These are phyloP conservation scores for Drosophila pseudoobscura DNA, from an alignment of 1,140 invertebrate genomes.

Conservation along the genomic window DNA sequence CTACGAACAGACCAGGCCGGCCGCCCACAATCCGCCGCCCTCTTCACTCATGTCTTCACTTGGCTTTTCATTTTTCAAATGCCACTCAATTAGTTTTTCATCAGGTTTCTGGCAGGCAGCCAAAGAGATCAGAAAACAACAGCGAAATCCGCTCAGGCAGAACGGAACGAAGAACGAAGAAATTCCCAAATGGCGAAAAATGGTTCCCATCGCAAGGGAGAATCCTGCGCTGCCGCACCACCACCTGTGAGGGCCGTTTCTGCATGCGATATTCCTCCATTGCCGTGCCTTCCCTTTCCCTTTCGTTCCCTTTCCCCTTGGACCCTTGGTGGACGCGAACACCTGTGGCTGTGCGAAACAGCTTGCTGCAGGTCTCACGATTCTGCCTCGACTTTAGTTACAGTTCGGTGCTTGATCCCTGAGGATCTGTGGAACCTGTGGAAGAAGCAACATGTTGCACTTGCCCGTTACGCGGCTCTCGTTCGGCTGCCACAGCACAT, in stretches of 20 bases:
- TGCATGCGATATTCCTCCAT: slow-evolving; percentile 34
- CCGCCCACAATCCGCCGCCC: slow-evolving; percentile 14
- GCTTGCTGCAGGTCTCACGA: not conserved
- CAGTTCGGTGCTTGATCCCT: slow-evolving; percentile 58
- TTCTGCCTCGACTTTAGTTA: slow-evolving; percentile 41
- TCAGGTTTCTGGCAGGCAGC: slow-evolving; percentile 56
- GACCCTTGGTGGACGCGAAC: slow-evolving; percentile 14
- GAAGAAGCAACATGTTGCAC: slow-evolving; percentile 52
- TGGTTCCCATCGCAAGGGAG: slow-evolving; percentile 1
- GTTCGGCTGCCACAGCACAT: slow-evolving; percentile 15
- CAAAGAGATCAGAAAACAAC: slow-evolving; percentile 32
- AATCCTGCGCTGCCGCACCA: not conserved
- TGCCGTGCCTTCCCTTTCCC: slow-evolving; percentile 6
- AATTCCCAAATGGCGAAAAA: slow-evolving; percentile 42
- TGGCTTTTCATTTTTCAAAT: slow-evolving; percentile 48
- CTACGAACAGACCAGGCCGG: not conserved
- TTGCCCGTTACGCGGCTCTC: slow-evolving; percentile 34
- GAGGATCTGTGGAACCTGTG: slow-evolving; percentile 37
- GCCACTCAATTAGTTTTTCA: slow-evolving; percentile 73
- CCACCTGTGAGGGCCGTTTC: slow-evolving; percentile 49
- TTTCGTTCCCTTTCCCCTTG: slow-evolving; percentile 9
- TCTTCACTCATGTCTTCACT: slow-evolving; percentile 6
- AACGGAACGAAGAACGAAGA: slow-evolving; percentile 15
- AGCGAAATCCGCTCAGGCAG: slow-evolving; percentile 54
- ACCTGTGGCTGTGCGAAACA: slow-evolving; percentile 65